Conservation (phyloP, 2,113 vertebrate genomes). For the Chiloscyllium plagiosum region DNA sequence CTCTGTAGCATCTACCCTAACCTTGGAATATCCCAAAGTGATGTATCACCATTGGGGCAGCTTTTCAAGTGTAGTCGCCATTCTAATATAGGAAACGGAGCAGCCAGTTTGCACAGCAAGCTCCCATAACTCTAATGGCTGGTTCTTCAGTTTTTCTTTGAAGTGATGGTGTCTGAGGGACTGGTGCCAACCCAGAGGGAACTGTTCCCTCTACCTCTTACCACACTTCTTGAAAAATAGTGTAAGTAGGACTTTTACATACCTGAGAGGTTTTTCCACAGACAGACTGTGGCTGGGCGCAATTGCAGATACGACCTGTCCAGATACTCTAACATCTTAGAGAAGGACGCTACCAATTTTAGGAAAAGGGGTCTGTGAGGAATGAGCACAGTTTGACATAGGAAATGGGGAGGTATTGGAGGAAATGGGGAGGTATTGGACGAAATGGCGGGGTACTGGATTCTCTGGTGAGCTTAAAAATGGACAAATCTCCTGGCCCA, state of each 20-base stretch:
- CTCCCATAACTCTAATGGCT: not conserved
- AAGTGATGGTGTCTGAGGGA: not conserved
- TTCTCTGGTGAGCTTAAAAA: no score
- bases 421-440: no score
- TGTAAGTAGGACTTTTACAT: not conserved
- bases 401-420: no score
- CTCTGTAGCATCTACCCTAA: not conserved
- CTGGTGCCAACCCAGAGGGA: not conserved
- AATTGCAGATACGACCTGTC: no score
- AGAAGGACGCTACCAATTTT: no score
- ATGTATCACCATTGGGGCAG: not conserved
- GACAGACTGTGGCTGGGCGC: no score
- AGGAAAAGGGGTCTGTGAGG: no score
- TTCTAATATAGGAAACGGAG: not conserved
- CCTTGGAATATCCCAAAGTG: not conserved
- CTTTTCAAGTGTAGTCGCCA: not conserved
- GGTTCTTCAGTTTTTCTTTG: not conserved
- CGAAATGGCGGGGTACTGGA: no score
- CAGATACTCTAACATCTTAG: no score
- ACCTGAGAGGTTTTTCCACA: not conserved
- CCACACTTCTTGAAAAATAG: not conserved
- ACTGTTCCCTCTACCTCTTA: no score
- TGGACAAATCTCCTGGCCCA: no score
- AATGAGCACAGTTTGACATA: no score
- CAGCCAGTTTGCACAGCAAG: not conserved